Base-by-base conservation (phyloP, 2,113 vertebrate species). In the Podarcis cretensis region DNA sequence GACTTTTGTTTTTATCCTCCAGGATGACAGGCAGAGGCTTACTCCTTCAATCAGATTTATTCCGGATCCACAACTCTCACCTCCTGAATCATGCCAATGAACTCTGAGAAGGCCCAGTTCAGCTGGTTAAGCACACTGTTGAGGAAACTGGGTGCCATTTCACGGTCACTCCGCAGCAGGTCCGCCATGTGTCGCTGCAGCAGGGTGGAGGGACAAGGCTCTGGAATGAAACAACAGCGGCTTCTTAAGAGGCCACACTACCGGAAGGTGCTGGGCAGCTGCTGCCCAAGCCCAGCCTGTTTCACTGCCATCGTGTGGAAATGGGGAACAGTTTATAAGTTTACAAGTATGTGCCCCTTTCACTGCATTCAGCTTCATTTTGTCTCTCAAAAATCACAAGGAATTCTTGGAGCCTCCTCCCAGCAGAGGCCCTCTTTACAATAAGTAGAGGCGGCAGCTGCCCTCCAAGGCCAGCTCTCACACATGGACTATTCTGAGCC, bases 61-160 rank as follows among this genome's bases (percentile, higher is more conserved):
- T 18, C 0, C 1, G 40, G n/a, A 3, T 21, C 59, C 43, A 12
- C 37, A 23, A 23, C 1, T 1, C 97, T 96, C 81, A 99, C 99
- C 99, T 99, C 99, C 94, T 99, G 99, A 91, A 99, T 99, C 99
- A 99, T 99, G 93, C 99, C 99, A 0, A 99, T 99, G 94, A 99
- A 99, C 96, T 99, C 99, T 0, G 98, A 99, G 96, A 99, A 99
- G 7, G 99, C 99, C 99, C 99, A 99, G 97, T 99, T 99, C 77
- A 99, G 98, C 94, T 99, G 99, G 96, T 99, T 99, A 79, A 99
- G 98, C 95, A 99, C 99, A 0, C 99, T 99, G 97, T 99, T 99
- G 94, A 99, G 98, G 95, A 99, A 99, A 90, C 98, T 99, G 91
- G 99, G 98, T 0, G 98, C 99, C 97, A 99, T 98, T 66, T 99